These are phyloP conservation scores for Alouatta palliata DNA, from an alignment of 2,113 vertebrate species.

Conservation along the genomic window DNA sequence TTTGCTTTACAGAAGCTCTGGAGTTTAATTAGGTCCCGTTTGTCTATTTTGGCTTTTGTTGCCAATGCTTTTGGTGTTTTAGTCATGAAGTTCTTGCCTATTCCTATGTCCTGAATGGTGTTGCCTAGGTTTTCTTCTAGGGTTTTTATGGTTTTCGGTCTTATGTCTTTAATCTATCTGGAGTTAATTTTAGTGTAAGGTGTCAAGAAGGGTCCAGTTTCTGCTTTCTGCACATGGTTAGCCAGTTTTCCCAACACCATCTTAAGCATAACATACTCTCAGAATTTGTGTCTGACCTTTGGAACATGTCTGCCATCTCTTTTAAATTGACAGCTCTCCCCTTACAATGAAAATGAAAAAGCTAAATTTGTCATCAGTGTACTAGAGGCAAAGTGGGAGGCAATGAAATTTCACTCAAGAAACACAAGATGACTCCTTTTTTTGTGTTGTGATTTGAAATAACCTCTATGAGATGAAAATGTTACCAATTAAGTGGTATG, in stretches of 20 bases:
- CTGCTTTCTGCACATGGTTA: too few relatives aligned
- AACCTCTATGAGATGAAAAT: constrained; percentile 25
- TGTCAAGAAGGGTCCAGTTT: too few relatives aligned
- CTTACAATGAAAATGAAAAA: constrained; percentile 40
- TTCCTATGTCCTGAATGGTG: too few relatives aligned
- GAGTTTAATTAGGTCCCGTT: too few relatives aligned
- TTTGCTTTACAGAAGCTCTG: too few relatives aligned
- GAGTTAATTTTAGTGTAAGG: too few relatives aligned
- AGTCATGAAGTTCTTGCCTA: too few relatives aligned
- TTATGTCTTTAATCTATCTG: too few relatives aligned
- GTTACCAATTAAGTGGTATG: not conserved
- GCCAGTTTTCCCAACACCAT: not conserved
- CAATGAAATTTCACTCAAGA: not conserved
- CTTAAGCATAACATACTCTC: not conserved
- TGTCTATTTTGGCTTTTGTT: too few relatives aligned
- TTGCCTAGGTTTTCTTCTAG: too few relatives aligned
- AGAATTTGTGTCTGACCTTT: constrained; percentile 46
- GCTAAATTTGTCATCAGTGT: not conserved
- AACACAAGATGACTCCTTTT: not conserved
- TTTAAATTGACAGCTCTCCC: not conserved
- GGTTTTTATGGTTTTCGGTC: too few relatives aligned
- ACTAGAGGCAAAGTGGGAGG: not conserved
- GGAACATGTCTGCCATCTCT: not conserved
- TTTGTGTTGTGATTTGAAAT: not conserved
- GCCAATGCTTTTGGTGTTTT: too few relatives aligned